A percentile compares a stretch with the other conserved stretches of the same genome.
Evolutionary conservation across 2,888 invertebrate species (phyloP).

Genomic region (Scaptomyza caliginosa): DNA sequence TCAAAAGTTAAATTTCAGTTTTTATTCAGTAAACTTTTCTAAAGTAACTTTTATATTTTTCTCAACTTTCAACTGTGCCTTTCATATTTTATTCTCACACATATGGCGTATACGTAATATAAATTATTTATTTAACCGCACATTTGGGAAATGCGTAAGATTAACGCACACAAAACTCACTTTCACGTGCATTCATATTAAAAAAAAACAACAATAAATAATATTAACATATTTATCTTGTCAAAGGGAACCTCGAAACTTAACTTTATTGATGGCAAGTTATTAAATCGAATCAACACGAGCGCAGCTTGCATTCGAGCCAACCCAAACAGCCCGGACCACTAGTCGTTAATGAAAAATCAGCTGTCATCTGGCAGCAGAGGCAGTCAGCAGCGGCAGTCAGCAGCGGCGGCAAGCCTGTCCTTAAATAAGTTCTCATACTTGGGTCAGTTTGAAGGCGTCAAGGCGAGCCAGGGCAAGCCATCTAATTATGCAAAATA

Average conservation of each 20-base stretch:
- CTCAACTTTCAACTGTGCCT: too few species aligned
- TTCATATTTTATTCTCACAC: background rate
- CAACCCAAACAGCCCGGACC: conserved; percentile 32
- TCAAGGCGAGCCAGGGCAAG: conserved; percentile 54
- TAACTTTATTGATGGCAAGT: conserved; percentile 56
- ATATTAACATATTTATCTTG: conserved; percentile 50
- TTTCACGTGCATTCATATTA: conserved; percentile 7
- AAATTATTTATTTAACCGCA: conserved; percentile 26
- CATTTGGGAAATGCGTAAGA: conserved; percentile 47
- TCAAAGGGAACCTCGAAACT: conserved; percentile 12
- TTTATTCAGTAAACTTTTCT: background rate
- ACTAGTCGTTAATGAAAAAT: conserved; percentile 68
- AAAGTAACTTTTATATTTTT: background rate
- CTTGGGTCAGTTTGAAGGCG: conserved; percentile 45
- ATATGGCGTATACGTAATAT: conserved; percentile 58
- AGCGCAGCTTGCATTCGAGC: conserved; percentile 14
- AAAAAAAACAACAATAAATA: conserved; percentile 15
- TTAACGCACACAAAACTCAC: conserved; percentile 48
- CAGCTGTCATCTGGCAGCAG: conserved; percentile 41
- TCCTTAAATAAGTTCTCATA: conserved; percentile 46
- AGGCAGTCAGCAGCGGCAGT: conserved; percentile 16
- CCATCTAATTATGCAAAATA: conserved; percentile 70
- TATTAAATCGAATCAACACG: conserved; percentile 60
- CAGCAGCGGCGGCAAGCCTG: conserved; percentile 16
- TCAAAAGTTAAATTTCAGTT: background rate